These are phyloP conservation scores for Oryzias sinensis DNA, from an alignment of 2,797 vertebrate species.

Conservation along the genomic window DNA sequence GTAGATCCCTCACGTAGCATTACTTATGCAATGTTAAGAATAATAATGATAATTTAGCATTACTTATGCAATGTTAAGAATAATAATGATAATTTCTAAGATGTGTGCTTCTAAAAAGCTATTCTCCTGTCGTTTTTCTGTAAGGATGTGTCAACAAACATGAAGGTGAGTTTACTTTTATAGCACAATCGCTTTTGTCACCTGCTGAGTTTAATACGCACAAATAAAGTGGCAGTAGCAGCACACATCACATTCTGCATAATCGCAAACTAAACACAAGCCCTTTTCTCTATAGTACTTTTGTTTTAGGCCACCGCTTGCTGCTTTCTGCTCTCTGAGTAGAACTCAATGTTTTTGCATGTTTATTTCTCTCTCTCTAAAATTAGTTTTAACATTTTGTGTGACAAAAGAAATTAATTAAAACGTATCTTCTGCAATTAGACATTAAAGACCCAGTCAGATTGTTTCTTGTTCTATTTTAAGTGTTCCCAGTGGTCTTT, in stretches of 20 bases:
- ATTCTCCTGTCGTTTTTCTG: constrained; percentile 69
- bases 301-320: constrained; percentile 45
- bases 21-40: constrained; percentile 35
- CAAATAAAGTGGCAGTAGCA: constrained; percentile 34
- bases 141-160: constrained; percentile 75
- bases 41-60: constrained; percentile 12
- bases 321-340: constrained; percentile 47
- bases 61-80: constrained; percentile 35
- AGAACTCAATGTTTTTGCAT: constrained; percentile 37
- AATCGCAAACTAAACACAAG: constrained; percentile 44
- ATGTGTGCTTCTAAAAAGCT: constrained; percentile 44
- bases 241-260: constrained; percentile 38
- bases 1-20: constrained; percentile 38
- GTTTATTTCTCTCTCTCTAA: constrained; percentile 13
- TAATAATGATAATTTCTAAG: not conserved
- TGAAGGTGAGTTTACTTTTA: constrained; percentile 76
- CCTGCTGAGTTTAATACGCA: constrained; percentile 52
- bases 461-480: too few species aligned
- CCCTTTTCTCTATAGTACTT: constrained; percentile 21
- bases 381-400: not conserved
- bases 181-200: constrained; percentile 45
- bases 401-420: not conserved
- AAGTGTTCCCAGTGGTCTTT: too few species aligned
- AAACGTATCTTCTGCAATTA: not conserved
- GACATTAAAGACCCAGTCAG: too few species aligned